Evolutionary conservation across 2,888 invertebrate species (phyloP).

Genomic region (Cheilosia vernalis): DNA sequence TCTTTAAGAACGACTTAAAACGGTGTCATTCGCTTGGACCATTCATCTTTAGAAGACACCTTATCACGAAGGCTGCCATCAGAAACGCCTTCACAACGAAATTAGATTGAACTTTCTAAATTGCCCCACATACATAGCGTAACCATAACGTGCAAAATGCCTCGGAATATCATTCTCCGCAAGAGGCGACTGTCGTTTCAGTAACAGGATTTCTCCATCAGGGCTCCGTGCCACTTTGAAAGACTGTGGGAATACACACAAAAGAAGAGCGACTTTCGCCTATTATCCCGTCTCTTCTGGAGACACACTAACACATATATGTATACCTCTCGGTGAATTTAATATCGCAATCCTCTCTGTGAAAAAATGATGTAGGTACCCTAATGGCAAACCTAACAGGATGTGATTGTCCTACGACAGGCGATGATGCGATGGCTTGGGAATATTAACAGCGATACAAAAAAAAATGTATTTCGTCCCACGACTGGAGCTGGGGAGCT

Average conservation of each 20-base stretch:
- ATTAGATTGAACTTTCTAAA: too few relatives aligned
- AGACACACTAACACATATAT: neutral
- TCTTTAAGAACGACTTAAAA: too few relatives aligned
- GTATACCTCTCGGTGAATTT: neutral
- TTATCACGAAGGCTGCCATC: too few relatives aligned
- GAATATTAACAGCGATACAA: too few relatives aligned
- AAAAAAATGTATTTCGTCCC: neutral
- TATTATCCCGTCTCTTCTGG: neutral
- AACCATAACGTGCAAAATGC: too few relatives aligned
- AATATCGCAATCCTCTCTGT: neutral
- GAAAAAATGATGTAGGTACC: neutral
- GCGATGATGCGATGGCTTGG: neutral
- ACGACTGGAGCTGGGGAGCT: neutral
- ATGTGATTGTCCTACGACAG: neutral
- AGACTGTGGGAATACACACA: neutral
- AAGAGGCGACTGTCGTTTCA: too few relatives aligned
- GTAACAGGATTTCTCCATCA: too few relatives aligned
- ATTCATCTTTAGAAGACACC: too few relatives aligned
- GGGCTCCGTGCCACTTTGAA: neutral
- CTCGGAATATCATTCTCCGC: too few relatives aligned
- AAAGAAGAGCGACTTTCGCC: neutral
- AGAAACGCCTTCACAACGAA: too few relatives aligned
- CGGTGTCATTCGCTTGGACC: too few relatives aligned
- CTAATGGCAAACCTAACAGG: neutral
- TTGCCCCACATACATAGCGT: too few relatives aligned